These are phyloP conservation scores for Hoplostethus mediterraneus DNA, from an alignment of 2,797 vertebrate genomes.

Conservation along the genomic window DNA sequence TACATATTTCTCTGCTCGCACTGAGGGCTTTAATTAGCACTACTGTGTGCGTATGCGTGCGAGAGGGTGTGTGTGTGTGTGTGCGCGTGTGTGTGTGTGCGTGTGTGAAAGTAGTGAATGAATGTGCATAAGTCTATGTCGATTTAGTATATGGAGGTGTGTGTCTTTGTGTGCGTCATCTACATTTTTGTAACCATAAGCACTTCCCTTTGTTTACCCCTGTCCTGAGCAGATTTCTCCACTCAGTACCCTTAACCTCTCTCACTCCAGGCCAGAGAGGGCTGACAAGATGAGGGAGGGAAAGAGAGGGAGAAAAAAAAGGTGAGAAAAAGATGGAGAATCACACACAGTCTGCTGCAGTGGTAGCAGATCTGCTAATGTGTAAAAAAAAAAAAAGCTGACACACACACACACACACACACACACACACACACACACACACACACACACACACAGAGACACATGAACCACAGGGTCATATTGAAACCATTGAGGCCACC, in stretches of 20 bases:
- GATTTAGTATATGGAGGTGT: slow-evolving; percentile 28
- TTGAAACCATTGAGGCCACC: slow-evolving; percentile 61
- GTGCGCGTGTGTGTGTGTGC: background rate
- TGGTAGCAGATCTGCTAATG: slow-evolving; percentile 74
- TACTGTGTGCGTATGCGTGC: slow-evolving; percentile 63
- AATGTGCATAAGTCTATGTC: slow-evolving; percentile 39
- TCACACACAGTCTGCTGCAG: slow-evolving; percentile 55
- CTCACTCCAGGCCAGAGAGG: slow-evolving; percentile 49
- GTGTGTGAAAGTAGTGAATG: slow-evolving; percentile 46
- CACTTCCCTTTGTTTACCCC: slow-evolving; percentile 33
- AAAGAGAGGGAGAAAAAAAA: slow-evolving; percentile 32
- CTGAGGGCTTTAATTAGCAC: slow-evolving; percentile 95
- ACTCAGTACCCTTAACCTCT: slow-evolving; percentile 27
- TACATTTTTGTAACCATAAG: slow-evolving; percentile 39
- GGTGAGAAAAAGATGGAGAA: slow-evolving; percentile 78
- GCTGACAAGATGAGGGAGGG: slow-evolving; percentile 44
- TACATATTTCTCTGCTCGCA: slow-evolving; percentile 92
- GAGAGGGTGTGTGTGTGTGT: slow-evolving; percentile 50
- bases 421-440: slow-evolving; percentile 41
- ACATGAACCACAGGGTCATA: slow-evolving; percentile 49
- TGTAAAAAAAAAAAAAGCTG: slow-evolving; percentile 69
- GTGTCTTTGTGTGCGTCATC: slow-evolving; percentile 17
- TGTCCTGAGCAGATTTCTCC: slow-evolving; percentile 49
- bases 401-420: slow-evolving; percentile 46
- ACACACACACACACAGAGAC: slow-evolving; percentile 39